Evolutionary conservation across 1,140 invertebrate species (phyloP).

Genomic region (Plutomurus gul): DNA sequence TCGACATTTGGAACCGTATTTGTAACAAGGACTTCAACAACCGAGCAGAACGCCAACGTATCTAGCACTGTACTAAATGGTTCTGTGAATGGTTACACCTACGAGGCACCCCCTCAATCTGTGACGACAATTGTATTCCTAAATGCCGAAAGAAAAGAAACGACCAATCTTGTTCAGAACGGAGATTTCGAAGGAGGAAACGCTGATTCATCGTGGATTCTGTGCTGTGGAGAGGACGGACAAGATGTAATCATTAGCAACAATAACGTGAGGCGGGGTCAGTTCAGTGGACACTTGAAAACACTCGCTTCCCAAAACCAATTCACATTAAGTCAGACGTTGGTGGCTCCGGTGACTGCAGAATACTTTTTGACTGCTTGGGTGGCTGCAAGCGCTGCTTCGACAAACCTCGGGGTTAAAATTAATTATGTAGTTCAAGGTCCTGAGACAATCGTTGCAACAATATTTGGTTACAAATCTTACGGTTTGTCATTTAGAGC

Average conservation of each 20-base stretch:
- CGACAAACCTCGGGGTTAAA: conserved; percentile 2
- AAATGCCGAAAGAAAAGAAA: not conserved
- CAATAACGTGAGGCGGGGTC: not conserved
- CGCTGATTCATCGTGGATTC: not conserved
- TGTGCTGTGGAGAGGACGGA: not conserved
- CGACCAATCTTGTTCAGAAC: conserved; percentile 14
- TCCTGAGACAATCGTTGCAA: not conserved
- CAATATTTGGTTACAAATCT: not conserved
- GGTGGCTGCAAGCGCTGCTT: not conserved
- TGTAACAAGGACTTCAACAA: conserved; percentile 3
- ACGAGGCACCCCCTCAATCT: conserved; percentile 25
- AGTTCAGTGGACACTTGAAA: not conserved
- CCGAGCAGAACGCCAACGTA: conserved; percentile 28
- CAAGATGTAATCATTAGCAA: not conserved
- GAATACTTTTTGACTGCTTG: conserved; percentile 32
- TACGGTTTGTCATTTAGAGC: conserved; percentile 32
- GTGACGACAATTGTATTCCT: conserved; percentile 32
- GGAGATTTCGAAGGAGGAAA: conserved; percentile 33
- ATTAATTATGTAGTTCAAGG: not conserved
- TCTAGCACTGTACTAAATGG: not conserved
- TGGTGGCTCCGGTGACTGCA: not conserved
- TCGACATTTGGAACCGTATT: not conserved
- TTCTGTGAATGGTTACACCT: not conserved
- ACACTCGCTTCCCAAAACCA: conserved; percentile 6
- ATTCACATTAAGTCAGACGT: conserved; percentile 5